These are phyloP conservation scores for Pelusios castaneus DNA, from an alignment of 2,113 vertebrate genomes.

Conservation along the genomic window DNA sequence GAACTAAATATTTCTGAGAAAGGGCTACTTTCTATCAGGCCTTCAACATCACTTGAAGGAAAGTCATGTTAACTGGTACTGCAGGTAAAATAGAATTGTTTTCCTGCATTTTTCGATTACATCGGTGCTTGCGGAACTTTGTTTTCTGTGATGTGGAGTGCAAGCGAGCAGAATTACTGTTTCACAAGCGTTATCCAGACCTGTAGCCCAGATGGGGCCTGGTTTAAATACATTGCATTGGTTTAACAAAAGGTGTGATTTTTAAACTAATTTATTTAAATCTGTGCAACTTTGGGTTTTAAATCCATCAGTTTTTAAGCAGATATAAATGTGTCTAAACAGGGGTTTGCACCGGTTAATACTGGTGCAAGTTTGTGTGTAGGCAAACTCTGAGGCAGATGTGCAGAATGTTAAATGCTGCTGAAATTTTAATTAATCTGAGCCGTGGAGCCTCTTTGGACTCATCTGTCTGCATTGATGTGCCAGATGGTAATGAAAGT, in stretches of 20 bases:
- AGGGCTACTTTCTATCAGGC: not conserved
- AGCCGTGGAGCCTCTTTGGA: not conserved
- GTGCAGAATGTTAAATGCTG: not conserved
- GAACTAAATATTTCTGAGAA: not conserved
- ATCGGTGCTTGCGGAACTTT: not conserved
- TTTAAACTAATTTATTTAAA: not conserved
- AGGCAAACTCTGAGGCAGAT: not conserved
- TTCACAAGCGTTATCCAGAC: not conserved
- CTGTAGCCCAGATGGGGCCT: not conserved
- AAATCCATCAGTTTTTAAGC: not conserved
- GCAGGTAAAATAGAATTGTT: not conserved
- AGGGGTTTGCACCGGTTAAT: not conserved
- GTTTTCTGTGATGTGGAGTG: not conserved
- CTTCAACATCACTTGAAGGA: not conserved
- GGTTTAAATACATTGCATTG: not conserved
- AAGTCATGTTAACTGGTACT: not conserved
- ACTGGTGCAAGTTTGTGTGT: not conserved
- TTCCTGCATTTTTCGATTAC: not conserved
- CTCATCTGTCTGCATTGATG: not conserved
- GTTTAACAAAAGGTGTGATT: not conserved
- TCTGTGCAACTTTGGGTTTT: not conserved
- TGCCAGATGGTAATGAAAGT: not conserved
- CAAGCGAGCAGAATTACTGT: not conserved
- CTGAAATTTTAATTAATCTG: not conserved
- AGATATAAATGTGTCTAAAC: no score